Percentiles rank a stretch among this genome's conserved stretches.
phyloP scores from a whole-genome alignment of 2,113 vertebrate species.

The Oryctolagus cuniculus region mOryCun1.1 NC_091447.1:66245501-66246000 shows the following conservation, averaged over 20 bases:
- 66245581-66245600: not conserved
- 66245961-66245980: conserved; percentile 91
- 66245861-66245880: no score
- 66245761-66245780: conserved; percentile 88
- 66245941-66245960: conserved; percentile 84
- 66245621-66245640: conserved; percentile 89
- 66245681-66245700: conserved; percentile 91
- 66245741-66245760: conserved; percentile 89
- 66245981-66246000: conserved; percentile 88
- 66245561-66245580: no score
- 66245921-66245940: not conserved
- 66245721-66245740: conserved; percentile 92
- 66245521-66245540: not conserved
- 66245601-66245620: conserved; percentile 96
- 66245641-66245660: conserved; percentile 90
- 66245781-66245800: not conserved
- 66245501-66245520: conserved; percentile 87
- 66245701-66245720: conserved; percentile 95
- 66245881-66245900: not conserved
- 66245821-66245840: not conserved
- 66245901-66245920: not conserved
- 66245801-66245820: not conserved
- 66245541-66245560: no score
- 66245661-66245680: conserved; percentile 87
- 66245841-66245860: not conserved